Conservation (phyloP, 2,113 vertebrate species). For the Psilopsiagon aurifrons region DNA sequence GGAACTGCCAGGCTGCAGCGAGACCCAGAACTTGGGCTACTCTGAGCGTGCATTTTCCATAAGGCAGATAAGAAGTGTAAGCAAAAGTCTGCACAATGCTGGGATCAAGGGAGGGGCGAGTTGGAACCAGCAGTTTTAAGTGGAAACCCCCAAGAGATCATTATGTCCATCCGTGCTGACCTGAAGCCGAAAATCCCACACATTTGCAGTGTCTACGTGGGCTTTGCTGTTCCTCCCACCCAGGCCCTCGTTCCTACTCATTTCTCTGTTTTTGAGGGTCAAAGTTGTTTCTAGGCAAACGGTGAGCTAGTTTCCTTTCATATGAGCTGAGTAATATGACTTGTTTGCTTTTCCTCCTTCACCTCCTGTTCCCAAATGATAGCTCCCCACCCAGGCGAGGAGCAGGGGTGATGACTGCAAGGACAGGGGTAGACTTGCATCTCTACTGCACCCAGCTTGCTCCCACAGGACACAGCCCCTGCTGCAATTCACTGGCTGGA, state of each 20-base stretch:
- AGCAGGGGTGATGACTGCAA: not conserved
- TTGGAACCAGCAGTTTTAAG: not conserved
- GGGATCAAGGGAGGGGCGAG: not conserved
- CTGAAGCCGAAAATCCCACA: conserved; percentile 35
- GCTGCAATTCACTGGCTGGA: not conserved
- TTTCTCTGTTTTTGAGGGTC: conserved; percentile 3
- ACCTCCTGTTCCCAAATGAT: not conserved
- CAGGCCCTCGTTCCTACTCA: not conserved
- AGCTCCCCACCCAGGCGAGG: not conserved
- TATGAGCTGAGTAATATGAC: rapidly evolving
- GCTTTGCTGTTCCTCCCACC: not conserved
- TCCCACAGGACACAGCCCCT: not conserved
- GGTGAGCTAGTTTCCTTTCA: not conserved
- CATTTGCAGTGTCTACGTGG: not conserved
- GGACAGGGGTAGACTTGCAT: not conserved
- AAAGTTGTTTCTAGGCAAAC: not conserved
- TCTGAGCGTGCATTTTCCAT: not conserved
- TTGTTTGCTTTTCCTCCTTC: not conserved
- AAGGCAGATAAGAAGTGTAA: not conserved
- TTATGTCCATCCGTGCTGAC: not conserved
- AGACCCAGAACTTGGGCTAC: not conserved
- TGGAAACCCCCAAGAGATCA: conserved; percentile 3
- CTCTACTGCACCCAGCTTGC: not conserved
- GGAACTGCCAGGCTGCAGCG: not conserved
- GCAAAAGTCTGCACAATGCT: not conserved